These are phyloP conservation scores for Archocentrus centrarchus DNA, from an alignment of 2,113 vertebrate species.

Conservation along the genomic window DNA sequence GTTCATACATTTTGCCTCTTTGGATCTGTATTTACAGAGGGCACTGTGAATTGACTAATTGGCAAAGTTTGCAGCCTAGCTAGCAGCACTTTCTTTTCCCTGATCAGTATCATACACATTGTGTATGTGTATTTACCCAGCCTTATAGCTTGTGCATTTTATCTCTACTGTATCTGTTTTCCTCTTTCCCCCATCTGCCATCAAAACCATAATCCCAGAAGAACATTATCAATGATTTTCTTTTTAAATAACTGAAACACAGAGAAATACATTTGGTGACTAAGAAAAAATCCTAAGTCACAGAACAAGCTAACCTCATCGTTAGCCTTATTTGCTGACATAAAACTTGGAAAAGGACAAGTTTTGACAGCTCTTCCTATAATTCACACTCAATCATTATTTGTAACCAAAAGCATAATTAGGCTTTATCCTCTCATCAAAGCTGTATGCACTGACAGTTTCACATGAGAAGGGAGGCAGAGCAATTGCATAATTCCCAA, in stretches of 20 bases:
- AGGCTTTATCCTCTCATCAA: background rate
- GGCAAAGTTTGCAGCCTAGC: background rate
- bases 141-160: conserved; percentile 5
- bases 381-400: background rate
- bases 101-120: background rate
- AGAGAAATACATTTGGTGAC: background rate
- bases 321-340: background rate
- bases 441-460: background rate
- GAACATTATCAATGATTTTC: background rate
- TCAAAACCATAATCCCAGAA: background rate
- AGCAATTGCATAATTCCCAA: background rate
- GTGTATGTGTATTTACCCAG: background rate
- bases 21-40: background rate
- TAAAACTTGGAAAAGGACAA: background rate
- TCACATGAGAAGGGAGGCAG: accelerated
- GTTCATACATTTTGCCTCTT: too few species aligned
- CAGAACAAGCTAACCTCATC: background rate
- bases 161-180: background rate
- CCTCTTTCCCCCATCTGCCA: background rate
- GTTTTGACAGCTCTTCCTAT: background rate
- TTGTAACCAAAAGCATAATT: background rate
- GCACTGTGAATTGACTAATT: background rate
- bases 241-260: background rate
- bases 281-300: background rate
- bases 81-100: conserved; percentile 9